Evolutionary conservation across 1,140 invertebrate genomes (phyloP), one percentile per base, ranked within the genome.

Genomic region (Pseudomyrmex cubaensis): DNA sequence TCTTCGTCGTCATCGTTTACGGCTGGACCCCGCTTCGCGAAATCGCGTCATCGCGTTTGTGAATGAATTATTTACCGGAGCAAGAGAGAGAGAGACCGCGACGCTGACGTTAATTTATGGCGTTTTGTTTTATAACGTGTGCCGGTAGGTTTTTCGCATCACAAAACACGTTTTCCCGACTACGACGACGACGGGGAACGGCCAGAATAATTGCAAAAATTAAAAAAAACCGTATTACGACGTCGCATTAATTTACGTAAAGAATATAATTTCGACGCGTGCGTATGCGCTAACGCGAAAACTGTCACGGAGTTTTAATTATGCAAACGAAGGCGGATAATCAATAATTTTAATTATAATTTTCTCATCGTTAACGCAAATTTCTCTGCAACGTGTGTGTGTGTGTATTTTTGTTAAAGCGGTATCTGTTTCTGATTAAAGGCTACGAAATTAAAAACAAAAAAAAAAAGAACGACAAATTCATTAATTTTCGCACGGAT

Each of bases 321-420:
- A 35, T n/a, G 52, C 46, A 48, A 78, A 70, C 64, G 35, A 56
- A 25, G 64, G 15, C 52, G 57, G 64, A 46, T 50, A 59, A 72
- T 80, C 66, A 59, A 80, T 80, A 80, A 80, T 22, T 80, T 80
- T 80, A 80, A 80, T 80, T 59, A 61, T 78, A 70, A 77, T 56
- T 25, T 44, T 50, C 48, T 2, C 20, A 25, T 35, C 61, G 10
- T 69, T 56, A 56, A 77, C 20, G 35, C 13, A 20, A 5, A 66
- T 35, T 17, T 35, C 35, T 35, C 25, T 2, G 5, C 35, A 35
- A 7, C 0, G 35, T 1, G 35, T 4, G 35, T 0, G 44, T 9
- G 12, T 50, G 3, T 70, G 12, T 48, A 4, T 78, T 78, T 70
- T 59, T 46, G 35, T 4, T 10, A 7, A 20, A 7, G 22, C 48